A percentile compares a stretch with the other conserved stretches of the same genome.
phyloP scores from a whole-genome alignment of 2,888 invertebrate genomes.

The Tethea ocularis region DNA sequence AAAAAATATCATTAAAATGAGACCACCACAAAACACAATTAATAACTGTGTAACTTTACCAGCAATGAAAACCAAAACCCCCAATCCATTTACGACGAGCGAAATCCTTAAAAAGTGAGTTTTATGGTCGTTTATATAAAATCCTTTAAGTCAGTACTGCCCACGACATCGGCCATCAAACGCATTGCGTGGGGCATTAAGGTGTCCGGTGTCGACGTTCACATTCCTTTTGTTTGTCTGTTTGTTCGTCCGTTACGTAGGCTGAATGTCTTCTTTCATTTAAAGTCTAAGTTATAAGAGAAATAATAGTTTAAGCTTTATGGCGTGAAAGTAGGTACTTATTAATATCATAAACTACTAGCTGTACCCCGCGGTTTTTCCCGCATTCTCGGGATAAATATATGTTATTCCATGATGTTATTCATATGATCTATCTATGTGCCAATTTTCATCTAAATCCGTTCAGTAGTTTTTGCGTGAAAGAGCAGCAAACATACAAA shows the following conservation, averaged over 20 bases:
- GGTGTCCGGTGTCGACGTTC: conserved; percentile 53
- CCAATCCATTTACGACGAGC: conserved; percentile 7
- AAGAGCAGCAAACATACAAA: too few relatives aligned
- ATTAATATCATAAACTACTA: too few relatives aligned
- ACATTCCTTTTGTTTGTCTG: conserved; percentile 52
- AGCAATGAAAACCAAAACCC: conserved; percentile 6
- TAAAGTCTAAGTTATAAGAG: conserved; percentile 19
- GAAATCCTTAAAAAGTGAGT: conserved; percentile 8
- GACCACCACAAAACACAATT: not conserved
- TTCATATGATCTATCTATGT: too few relatives aligned
- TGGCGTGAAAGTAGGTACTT: too few relatives aligned
- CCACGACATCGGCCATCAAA: conserved; percentile 28
- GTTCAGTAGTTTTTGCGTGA: too few relatives aligned
- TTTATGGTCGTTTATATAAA: conserved; percentile 17
- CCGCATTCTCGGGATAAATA: too few relatives aligned
- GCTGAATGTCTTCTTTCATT: conserved; percentile 32
- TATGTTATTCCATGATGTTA: too few relatives aligned
- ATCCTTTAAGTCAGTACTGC: conserved; percentile 17
- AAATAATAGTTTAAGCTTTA: too few relatives aligned
- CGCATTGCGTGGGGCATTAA: conserved; percentile 57
- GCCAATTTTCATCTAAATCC: too few relatives aligned
- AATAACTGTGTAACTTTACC: not conserved
- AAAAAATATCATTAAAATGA: not conserved
- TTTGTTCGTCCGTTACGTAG: conserved; percentile 47
- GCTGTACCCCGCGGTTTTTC: too few relatives aligned